Conservation (phyloP, 37 sponge, comb jelly and placozoan species). For the Tethya wilhelma region DNA sequence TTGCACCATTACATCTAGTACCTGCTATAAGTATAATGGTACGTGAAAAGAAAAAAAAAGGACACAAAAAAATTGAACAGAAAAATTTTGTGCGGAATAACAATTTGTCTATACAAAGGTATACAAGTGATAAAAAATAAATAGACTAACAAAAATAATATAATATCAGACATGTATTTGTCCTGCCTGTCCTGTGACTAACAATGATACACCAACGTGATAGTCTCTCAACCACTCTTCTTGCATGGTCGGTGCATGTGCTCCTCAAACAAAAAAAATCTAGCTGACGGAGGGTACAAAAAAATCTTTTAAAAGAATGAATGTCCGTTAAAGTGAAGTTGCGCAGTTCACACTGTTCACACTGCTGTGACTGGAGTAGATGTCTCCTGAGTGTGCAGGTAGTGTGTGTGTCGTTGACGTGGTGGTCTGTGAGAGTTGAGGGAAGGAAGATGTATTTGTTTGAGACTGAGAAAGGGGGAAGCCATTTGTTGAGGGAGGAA, state of each 20-base stretch:
- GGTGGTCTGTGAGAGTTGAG: constrained; percentile 11
- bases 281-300: constrained; percentile 1
- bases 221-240: too few species aligned
- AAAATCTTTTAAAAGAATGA: neutral
- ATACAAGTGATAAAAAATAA: neutral
- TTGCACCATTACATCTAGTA: neutral
- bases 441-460: constrained; percentile 16
- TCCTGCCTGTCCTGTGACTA: too few species aligned
- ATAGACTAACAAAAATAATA: neutral
- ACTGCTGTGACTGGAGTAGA: constrained; percentile 43
- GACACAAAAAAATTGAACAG: neutral
- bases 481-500: constrained; percentile 31
- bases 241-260: neutral
- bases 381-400: constrained; percentile 14
- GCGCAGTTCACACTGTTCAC: constrained; percentile 3
- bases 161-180: too few species aligned
- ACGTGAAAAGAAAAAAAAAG: neutral
- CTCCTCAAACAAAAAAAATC: too few species aligned
- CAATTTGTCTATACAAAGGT: neutral
- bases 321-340: neutral
- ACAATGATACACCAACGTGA: too few species aligned
- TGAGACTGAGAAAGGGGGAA: constrained; percentile 64
- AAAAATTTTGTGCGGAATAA: too few species aligned
- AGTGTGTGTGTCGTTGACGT: neutral
- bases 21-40: neutral